A percentile compares a stretch with the other conserved stretches of the same genome.
phyloP scores from a whole-genome alignment of 2,797 vertebrate species.

The Clarias platycephalus region DNA sequence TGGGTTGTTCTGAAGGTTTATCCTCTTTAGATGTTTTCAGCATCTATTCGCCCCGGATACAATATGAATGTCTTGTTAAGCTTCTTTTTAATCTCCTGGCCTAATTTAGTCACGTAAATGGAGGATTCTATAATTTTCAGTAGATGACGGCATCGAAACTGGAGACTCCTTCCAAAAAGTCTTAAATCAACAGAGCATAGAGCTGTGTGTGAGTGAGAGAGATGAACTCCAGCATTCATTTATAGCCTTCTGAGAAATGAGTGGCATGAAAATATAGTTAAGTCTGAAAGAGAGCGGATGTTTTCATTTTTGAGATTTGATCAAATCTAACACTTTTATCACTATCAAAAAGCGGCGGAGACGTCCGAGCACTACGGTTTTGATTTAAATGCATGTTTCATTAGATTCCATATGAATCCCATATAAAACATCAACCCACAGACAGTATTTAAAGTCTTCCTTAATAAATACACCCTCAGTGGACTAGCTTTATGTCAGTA shows the following conservation, averaged over 20 bases:
- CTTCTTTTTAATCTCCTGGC: no score
- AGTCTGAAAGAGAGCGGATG: no score
- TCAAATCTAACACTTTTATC: neutral
- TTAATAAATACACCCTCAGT: slow-evolving; percentile 17
- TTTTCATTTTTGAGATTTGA: neutral
- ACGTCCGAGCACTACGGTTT: neutral
- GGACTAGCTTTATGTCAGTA: slow-evolving; percentile 17
- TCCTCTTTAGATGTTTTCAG: neutral
- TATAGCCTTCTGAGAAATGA: neutral
- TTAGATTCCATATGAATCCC: neutral
- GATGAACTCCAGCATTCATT: neutral
- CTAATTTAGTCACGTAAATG: no score
- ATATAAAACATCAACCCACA: neutral
- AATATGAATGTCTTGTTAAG: no score
- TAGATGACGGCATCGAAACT: neutral
- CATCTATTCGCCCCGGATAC: no score
- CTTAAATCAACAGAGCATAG: neutral
- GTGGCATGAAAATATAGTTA: neutral
- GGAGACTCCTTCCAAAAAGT: neutral
- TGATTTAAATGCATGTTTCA: neutral
- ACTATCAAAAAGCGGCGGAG: neutral
- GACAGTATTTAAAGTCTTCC: slow-evolving; percentile 29
- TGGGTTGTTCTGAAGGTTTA: neutral
- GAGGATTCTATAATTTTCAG: no score
- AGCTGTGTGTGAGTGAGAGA: no score